phyloP scores from a whole-genome alignment of 2,888 invertebrate species.

The Lepidochrysops patricia region DNA sequence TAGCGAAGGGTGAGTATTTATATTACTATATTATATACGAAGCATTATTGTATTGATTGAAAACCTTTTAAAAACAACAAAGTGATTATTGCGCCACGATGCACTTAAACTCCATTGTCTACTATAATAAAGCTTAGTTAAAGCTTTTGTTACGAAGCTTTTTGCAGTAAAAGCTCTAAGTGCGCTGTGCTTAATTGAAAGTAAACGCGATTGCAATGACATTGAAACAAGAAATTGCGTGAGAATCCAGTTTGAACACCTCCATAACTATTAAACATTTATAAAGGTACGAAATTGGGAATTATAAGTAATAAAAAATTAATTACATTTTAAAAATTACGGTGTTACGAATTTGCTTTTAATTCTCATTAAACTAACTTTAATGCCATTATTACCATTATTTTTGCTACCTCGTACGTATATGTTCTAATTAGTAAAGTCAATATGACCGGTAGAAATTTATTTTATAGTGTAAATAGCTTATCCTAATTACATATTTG shows the following conservation, averaged over 20 bases:
- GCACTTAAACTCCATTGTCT: neutral
- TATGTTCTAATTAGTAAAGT: no score
- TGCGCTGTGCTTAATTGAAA: neutral
- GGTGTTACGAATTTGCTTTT: neutral
- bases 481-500: no score
- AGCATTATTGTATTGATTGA: neutral
- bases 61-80: neutral
- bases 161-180: neutral
- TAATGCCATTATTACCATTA: no score
- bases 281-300: neutral
- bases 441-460: no score
- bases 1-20: no score
- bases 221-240: conserved; percentile 3
- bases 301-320: neutral
- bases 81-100: neutral
- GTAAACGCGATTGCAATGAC: conserved; percentile 12
- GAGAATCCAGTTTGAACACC: conserved; percentile 9
- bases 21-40: neutral
- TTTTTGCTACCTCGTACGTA: no score
- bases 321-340: neutral
- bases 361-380: no score
- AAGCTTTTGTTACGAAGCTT: neutral
- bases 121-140: neutral
- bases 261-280: neutral
- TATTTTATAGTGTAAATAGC: no score